Evolutionary conservation across 2,888 invertebrate genomes (phyloP), one percentile per base, ranked within the genome.

Genomic region (Pterostichus niger): DNA sequence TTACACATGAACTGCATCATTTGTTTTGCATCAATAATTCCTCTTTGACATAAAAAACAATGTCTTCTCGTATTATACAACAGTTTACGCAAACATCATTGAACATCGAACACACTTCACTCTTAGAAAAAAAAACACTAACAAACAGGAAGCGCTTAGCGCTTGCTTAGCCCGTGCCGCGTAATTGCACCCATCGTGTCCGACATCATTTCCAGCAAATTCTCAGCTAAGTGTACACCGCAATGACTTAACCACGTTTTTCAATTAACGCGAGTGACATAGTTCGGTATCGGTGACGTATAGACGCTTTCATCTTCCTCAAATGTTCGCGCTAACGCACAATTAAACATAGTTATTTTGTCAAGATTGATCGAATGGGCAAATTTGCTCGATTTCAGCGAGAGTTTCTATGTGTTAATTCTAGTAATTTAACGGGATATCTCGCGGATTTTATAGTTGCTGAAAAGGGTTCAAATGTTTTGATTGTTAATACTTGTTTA

Each of bases 191-290:
- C 24, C 59, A 11, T 59, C 40, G 10, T 59, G 59, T 59, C 59
- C 64, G 35, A 64, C 64, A 64, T 64, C 35, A 49, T 76, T 80
- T 80, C 64, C 31, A 64, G 49, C 79, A 64, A 64, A 64, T 64
- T 35, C 76, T 7, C 49, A 10, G 15, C 71, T 75, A 75, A 75
- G 76, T 77, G 76, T 56, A 11, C 11, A 11, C 54, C 59, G 54
- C 52, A 31, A 31, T 33, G n/a, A 35, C 17, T 6, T 54, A 10
- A 80, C 79, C 46, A 80, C 64, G 64, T 80, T 80, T 80, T 80
- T 80, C 79, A 80, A 80, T 80, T 80, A 80, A 49, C 64, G 46
- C 33, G 24, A 24, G 13, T 80, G 79, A 49, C 79, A 80, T 49
- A 80, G 49, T 80, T 80, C 13, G 7, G 17, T 80, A 80, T 80